phyloP scores from a whole-genome alignment of 1,140 invertebrate species.

The Triops longicaudatus region DNA sequence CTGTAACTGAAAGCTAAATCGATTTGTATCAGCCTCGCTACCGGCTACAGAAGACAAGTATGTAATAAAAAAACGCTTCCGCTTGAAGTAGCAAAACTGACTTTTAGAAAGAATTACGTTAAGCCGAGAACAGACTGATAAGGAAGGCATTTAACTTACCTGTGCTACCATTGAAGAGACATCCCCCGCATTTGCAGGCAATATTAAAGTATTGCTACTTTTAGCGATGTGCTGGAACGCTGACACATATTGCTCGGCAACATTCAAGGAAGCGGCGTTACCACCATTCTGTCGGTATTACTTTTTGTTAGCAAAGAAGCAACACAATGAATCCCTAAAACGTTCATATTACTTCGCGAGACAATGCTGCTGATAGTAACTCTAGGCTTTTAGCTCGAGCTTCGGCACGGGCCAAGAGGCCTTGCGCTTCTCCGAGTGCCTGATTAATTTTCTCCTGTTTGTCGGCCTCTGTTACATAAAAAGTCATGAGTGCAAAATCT shows the following conservation, averaged over 20 bases:
- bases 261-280: conserved; percentile 79
- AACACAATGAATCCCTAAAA: not conserved
- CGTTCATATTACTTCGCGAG: conserved; percentile 39
- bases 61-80: not conserved
- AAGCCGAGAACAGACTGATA: conserved; percentile 27
- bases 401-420: conserved; percentile 72
- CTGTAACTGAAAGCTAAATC: not conserved
- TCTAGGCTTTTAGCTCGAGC: conserved; percentile 70
- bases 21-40: not conserved
- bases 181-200: conserved; percentile 84
- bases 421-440: conserved; percentile 76
- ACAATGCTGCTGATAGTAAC: conserved; percentile 60
- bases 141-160: conserved; percentile 43
- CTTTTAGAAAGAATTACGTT: conserved; percentile 18
- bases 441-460: conserved; percentile 80
- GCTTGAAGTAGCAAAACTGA: not conserved
- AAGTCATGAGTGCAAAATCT: not conserved
- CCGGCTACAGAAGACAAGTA: not conserved
- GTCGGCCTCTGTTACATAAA: conserved; percentile 58
- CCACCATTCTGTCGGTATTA: conserved; percentile 52
- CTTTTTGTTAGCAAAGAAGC: conserved; percentile 8
- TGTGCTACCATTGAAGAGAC: conserved; percentile 73
- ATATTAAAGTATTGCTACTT: conserved; percentile 85
- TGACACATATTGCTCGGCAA: conserved; percentile 90
- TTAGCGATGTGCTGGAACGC: conserved; percentile 90